A percentile compares a stretch with the other conserved stretches of the same genome.
phyloP scores from a whole-genome alignment of 2,888 invertebrate species.

The Elegia similella region DNA sequence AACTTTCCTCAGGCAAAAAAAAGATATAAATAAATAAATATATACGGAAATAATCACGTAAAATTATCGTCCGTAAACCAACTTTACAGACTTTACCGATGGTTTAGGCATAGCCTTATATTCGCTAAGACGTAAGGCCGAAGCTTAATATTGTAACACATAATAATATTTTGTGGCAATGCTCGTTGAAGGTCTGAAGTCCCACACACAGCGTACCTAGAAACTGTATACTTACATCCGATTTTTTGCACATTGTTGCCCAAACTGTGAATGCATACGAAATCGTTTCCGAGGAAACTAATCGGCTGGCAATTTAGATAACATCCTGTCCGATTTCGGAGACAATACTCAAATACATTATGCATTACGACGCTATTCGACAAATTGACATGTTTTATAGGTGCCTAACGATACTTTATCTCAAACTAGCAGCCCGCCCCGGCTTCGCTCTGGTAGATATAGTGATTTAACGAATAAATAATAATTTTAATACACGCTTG shows the following conservation, averaged over 20 bases:
- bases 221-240: constrained; percentile 27
- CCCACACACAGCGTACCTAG: constrained; percentile 7
- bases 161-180: background rate
- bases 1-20: no score
- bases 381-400: constrained; percentile 18
- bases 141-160: no score
- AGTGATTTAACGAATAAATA: no score
- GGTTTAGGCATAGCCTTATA: no score
- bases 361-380: constrained; percentile 34
- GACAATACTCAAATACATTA: constrained; percentile 51
- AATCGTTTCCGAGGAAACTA: constrained; percentile 64
- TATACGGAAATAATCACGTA: no score
- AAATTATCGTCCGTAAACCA: no score
- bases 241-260: constrained; percentile 30
- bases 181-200: background rate
- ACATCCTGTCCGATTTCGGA: constrained; percentile 52
- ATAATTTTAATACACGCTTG: no score
- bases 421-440: no score
- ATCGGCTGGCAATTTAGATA: constrained; percentile 70
- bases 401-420: no score
- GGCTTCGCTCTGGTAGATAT: no score
- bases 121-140: background rate
- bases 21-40: no score
- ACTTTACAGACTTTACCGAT: no score
- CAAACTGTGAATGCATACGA: constrained; percentile 39